These are phyloP conservation scores for Pseudochirops corinnae DNA, from an alignment of 2,797 vertebrate genomes.

Conservation along the genomic window DNA sequence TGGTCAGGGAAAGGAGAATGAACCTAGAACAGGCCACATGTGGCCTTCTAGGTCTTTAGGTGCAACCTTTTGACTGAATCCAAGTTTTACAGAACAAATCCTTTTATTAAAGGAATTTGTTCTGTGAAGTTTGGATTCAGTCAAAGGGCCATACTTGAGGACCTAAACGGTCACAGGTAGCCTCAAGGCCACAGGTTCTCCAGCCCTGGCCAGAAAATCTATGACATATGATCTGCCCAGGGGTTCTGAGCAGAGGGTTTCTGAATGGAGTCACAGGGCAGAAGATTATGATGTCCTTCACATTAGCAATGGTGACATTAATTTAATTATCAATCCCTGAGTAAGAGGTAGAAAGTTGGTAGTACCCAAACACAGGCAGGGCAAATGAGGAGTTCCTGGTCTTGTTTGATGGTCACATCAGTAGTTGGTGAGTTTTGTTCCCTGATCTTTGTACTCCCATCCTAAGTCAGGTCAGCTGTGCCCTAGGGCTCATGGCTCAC, in stretches of 20 bases:
- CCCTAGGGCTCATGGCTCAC: not conserved
- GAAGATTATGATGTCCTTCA: not conserved
- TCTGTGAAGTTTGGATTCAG: no score
- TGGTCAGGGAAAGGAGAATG: no score
- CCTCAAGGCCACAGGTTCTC: no score
- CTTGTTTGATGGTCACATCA: not conserved
- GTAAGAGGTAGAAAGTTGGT: not conserved
- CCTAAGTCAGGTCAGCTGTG: not conserved
- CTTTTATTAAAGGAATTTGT: no score
- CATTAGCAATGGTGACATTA: not conserved
- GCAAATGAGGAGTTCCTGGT: not conserved
- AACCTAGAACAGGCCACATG: no score
- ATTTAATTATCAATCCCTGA: not conserved
- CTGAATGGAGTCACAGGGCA: not conserved
- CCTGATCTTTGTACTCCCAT: not conserved
- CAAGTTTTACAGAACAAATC: no score
- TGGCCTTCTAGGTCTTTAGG: no score
- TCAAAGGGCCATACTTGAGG: no score
- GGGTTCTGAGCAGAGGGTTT: not conserved
- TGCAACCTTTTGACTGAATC: no score
- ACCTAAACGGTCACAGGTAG: no score
- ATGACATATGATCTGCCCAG: not conserved
- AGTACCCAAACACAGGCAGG: not conserved
- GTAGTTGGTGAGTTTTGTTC: not conserved
- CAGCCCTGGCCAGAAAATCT: no score